Conservation (phyloP, 2,888 invertebrate genomes). For the Melanophora roralis region DNA sequence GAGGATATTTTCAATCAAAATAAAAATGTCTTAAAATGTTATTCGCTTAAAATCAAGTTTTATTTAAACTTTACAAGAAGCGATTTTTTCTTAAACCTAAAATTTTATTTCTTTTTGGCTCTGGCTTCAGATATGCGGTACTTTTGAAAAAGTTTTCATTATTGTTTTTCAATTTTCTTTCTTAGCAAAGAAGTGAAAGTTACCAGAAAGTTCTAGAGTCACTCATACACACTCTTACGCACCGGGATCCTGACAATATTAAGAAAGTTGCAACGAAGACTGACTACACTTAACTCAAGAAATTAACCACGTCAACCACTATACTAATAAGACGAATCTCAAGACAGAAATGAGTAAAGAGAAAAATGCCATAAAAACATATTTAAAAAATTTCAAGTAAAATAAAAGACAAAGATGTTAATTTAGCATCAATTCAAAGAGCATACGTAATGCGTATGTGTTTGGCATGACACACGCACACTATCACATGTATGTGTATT, state of each 20-base stretch:
- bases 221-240: neutral
- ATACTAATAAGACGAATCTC: slow-evolving; percentile 56
- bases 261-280: slow-evolving; percentile 3
- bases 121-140: slow-evolving; percentile 31
- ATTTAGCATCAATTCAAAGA: slow-evolving; percentile 60
- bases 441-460: slow-evolving; percentile 16
- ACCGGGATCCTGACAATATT: neutral
- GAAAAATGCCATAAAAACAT: neutral
- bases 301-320: slow-evolving; percentile 60
- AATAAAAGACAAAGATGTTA: slow-evolving; percentile 56
- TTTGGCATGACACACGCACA: neutral
- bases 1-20: no score
- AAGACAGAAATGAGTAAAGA: slow-evolving; percentile 23
- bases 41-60: no score
- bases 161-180: slow-evolving; percentile 25
- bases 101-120: slow-evolving; percentile 38
- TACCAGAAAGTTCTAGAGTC: slow-evolving; percentile 1
- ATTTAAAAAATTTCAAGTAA: neutral
- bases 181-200: slow-evolving; percentile 55
- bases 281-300: slow-evolving; percentile 37
- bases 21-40: no score
- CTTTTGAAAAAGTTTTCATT: slow-evolving; percentile 36
- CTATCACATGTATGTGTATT: slow-evolving; percentile 16
- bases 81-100: no score
- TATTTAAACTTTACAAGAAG: no score